Base-by-base conservation (phyloP, 2,797 vertebrate genomes). In the Mormyrus hasselquistii region DNA sequence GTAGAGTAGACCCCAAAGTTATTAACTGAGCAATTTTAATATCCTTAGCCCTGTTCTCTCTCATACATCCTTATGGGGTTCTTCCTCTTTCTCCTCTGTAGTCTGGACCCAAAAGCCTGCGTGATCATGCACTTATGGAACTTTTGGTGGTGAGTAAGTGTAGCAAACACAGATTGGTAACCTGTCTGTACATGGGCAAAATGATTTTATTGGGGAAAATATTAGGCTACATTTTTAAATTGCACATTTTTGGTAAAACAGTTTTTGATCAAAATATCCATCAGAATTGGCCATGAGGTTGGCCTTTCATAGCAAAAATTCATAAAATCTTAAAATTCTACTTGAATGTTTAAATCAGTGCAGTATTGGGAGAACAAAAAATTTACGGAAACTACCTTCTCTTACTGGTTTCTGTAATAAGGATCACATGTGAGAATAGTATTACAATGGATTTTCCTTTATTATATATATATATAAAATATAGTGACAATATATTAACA, bases 111-210 rank as follows among this genome's bases (percentile, higher is more conserved):
- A 96, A 95, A 92, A 97, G 93, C 92, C 93, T 98, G 62, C 92
- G 94, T 90, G 97, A 97, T 84, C 96, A 97, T 41, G 96, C 96
- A 0, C 94, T 97, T 2, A 97, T 98, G 97, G 97, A 98, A 92
- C 94, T 98, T 92, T 95, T 97, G 16, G 97, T 97, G 96, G 97
- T 97, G 91, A 96, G 97, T 97, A 91, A 96, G 44, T 84, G 41
- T 84, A 9, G 44, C 79, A 79, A 16, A 79, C 10, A 29, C 9
- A 34, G 3, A 69, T 34, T 29, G 62, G 9, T 22, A 29, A 29
- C 25, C 25, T 12, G 25, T 69, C 62, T 3, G 0, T 34, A 34
- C 25, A 69, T 29, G 10, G 62, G 10, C 62, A 10, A 62, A 62
- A 25, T 62, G n/a, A 34, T 69, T 69, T 69, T 10, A 34, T 65